Conservation (phyloP, 1,140 invertebrate species). For the Hypothenemus hampei region DNA sequence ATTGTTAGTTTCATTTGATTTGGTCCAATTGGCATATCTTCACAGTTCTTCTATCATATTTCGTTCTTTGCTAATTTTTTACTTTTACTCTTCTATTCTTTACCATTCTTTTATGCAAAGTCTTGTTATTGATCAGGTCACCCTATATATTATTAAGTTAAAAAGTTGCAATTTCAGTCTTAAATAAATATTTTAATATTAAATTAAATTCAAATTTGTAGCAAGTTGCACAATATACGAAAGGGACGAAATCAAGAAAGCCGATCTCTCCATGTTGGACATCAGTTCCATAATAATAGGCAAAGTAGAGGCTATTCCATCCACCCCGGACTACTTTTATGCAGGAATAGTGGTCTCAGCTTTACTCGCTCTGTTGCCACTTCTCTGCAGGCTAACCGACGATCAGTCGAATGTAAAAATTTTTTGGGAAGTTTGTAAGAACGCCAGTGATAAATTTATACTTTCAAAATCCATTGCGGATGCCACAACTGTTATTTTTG, state of each 20-base stretch:
- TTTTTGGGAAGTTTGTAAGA: constrained; percentile 19
- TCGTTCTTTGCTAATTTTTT: too few species aligned
- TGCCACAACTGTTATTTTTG: constrained; percentile 6
- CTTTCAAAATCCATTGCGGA: constrained; percentile 1
- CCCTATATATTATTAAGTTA: too few species aligned
- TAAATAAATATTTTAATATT: constrained; percentile 2
- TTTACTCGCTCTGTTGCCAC: constrained; percentile 53
- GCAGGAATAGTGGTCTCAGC: constrained; percentile 57
- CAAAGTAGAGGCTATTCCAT: constrained; percentile 77
- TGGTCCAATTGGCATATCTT: too few species aligned
- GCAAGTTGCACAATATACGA: constrained; percentile 95
- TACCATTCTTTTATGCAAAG: too few species aligned
- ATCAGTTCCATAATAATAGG: constrained; percentile 90
- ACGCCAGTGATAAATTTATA: constrained; percentile 1
- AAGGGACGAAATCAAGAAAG: constrained; percentile 80
- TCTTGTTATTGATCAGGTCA: background rate
- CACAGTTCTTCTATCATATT: too few species aligned
- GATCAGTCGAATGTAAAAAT: constrained; percentile 1
- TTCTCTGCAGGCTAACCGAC: constrained; percentile 29
- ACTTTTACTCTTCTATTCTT: too few species aligned
- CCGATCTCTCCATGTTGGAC: constrained; percentile 86
- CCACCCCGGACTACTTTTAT: constrained; percentile 79
- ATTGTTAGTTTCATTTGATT: too few species aligned
- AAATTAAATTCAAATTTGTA: constrained; percentile 43
- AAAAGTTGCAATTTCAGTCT: too few species aligned